Percentiles rank a stretch among this genome's conserved stretches.
phyloP scores from a whole-genome alignment of 2,797 vertebrate species.

The Labroides dimidiatus region DNA sequence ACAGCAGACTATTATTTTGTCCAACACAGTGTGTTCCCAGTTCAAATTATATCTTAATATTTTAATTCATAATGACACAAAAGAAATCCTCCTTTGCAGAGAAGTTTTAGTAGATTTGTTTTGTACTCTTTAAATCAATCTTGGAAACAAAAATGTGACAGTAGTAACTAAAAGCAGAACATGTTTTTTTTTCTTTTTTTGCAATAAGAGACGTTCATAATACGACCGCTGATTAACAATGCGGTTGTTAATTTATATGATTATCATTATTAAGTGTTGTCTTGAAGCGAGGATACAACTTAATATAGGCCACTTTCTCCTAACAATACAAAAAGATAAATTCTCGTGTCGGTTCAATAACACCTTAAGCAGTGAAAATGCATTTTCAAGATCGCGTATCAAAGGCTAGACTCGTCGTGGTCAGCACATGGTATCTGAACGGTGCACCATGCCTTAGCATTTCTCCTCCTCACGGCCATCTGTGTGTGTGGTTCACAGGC shows the following conservation, averaged over 20 bases:
- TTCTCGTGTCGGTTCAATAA: not conserved
- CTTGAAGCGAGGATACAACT: not conserved
- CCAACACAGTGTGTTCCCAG: too few relatives aligned
- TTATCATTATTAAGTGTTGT: not conserved
- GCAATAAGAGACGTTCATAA: not conserved
- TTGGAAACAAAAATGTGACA: too few relatives aligned
- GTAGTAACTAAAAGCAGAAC: not conserved
- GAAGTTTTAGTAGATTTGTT: too few relatives aligned
- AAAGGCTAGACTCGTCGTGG: not conserved
- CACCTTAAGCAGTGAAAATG: not conserved
- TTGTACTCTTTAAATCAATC: too few relatives aligned
- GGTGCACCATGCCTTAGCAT: constrained; percentile 40
- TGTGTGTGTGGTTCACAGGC: constrained; percentile 66
- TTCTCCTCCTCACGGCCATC: constrained; percentile 74
- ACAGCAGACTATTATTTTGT: too few relatives aligned
- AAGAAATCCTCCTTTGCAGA: too few relatives aligned
- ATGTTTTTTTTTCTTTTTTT: too few relatives aligned
- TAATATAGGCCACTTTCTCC: constrained; percentile 7
- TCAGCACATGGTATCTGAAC: constrained; percentile 10
- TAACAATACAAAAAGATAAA: not conserved
- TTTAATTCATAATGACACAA: too few relatives aligned
- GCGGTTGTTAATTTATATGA: not conserved
- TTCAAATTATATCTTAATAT: too few relatives aligned
- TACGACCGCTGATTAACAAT: not conserved
- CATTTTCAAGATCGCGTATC: not conserved